Evolutionary conservation across 37 sponge, comb jelly and placozoan species (phyloP), one percentile per base, ranked within the genome.

Genomic region (Spongilla lacustris): DNA sequence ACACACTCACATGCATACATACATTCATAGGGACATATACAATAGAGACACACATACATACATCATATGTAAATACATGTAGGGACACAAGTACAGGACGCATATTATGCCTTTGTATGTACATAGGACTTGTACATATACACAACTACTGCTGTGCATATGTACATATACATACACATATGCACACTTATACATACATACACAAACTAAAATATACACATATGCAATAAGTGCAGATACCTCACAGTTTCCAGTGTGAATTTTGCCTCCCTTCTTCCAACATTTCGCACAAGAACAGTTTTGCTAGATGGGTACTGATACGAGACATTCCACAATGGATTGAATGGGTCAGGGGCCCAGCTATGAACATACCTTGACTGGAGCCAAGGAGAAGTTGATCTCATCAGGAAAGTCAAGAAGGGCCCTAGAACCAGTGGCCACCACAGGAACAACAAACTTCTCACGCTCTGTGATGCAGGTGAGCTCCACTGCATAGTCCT

Each of bases 331-430:
- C 32, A 72, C 8, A 17, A 33, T 12, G 67, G 0, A 48, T 27
- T 22, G 35, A 30, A 34, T 12, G 12, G 1, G 10, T 24, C 31
- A 36, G 21, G 37, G 33, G 5, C 34, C 17, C 22, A 38, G 77
- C 38, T 17, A 17, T 36, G 58, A 58, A 17, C 58, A 58, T 58
- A 95, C 95, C 85, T 95, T 94, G 34, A 98, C 99, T 34, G 99
- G 97, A 25, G 94, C 89, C 48, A 91, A 78, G n/a, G 89, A 78
- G 73, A 98, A 95, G 75, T 93, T 81, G 21, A 98, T 79, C 36
- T 93, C 84, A 87, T 98, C 99, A 75, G 99, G 99, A 73, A 98
- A 97, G 83, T 98, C 99, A 26, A 98, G 89, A 12, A 98, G 91
- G 33, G 94, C 99, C 36, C 99, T 34, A 26, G 94, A 72, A 2